phyloP scores from a whole-genome alignment of 2,113 vertebrate genomes.

The Murina feae region DNA sequence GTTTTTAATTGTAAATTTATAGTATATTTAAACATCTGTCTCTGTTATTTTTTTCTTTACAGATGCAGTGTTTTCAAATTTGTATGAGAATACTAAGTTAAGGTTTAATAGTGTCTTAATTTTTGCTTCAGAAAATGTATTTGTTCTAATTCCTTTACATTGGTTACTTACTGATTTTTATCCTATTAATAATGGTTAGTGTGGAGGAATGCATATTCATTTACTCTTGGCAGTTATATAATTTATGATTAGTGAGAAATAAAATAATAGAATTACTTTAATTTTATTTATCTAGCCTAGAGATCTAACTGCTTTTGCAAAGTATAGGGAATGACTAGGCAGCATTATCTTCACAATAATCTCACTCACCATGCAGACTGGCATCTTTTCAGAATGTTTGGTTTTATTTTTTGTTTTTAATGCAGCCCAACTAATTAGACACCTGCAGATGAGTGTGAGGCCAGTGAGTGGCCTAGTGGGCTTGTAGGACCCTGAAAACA shows the following conservation, averaged over 20 bases:
- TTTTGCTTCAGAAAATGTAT: not conserved
- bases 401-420: not conserved
- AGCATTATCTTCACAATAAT: not conserved
- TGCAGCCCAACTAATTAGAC: not conserved
- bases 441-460: not conserved
- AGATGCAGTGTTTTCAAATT: not conserved
- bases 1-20: slow-evolving; percentile 35
- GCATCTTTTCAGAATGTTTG: not conserved
- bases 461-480: not conserved
- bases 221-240: not conserved
- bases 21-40: not conserved
- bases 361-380: not conserved
- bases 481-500: not conserved
- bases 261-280: not conserved
- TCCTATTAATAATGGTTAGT: not conserved
- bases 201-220: not conserved
- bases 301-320: not conserved
- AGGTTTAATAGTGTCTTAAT: not conserved
- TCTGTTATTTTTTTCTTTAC: slow-evolving; percentile 36
- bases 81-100: not conserved
- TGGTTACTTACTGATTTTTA: not conserved
- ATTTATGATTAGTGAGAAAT: not conserved
- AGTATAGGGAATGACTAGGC: not conserved
- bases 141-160: slow-evolving; percentile 30
- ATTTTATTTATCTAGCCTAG: not conserved